Evolutionary conservation across 2,888 invertebrate species (phyloP), one percentile per base, ranked within the genome.

Genomic region (Papilio protenor): DNA sequence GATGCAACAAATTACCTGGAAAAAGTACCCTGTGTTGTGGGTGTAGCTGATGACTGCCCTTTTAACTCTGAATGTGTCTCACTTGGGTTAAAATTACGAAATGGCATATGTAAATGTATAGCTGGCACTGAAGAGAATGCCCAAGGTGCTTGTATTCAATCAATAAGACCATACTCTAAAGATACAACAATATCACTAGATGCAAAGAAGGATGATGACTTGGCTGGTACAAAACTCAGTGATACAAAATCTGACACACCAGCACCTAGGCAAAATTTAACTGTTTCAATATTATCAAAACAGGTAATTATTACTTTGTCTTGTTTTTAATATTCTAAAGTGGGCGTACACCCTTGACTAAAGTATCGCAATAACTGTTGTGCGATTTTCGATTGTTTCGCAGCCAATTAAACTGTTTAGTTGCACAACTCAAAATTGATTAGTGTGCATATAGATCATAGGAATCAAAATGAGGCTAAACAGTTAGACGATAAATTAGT

Each of bases 251-350:
- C 83, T 80, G 91, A 95, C 84, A 89, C 93, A 77, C 88, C 92
- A 81, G 90, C 87, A 75, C 94, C 90, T 61, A 95, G 91, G 85
- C 97, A 97, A 86, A 96, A 96, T 79, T 92, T 98, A 79, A 95
- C 96, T 27, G 97, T 98, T 0, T 96, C 96, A 16, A 97, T 97
- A 23, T 95, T 96, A 77, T 97, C 97, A 0, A 97, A 98, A 90
- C 96, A 96, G 89, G 97, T 99, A 88, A 82, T 33, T 5, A 18
- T 16, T 40, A 40, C 40, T 8, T 40, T 8, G 8, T 40, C 8
- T 40, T 40, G 6, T 8, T 52, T 52, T 18, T 5, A 52, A 1
- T 16, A 18, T 18, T 52, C 27, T 2, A 27, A 27, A 27, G 27
- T 2, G 27, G 27, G 2, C 27, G 2, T 2, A 27, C 27, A 27